Percentiles rank a stretch among this genome's conserved stretches.
These are phyloP conservation scores for Thumatha senex DNA, from an alignment of 2,888 invertebrate species.

Conservation along the genomic window DNA sequence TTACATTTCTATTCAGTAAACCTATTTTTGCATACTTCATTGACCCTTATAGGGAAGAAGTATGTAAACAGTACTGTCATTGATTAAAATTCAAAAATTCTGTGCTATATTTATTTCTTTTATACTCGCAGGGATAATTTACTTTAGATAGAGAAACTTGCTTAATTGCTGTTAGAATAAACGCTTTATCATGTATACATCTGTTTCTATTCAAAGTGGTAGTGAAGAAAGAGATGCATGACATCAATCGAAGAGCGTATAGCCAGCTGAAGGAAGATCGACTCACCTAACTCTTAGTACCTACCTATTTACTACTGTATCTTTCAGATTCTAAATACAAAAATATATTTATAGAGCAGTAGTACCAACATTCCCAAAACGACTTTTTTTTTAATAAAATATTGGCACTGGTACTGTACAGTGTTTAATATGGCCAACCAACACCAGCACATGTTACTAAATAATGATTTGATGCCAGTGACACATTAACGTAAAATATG, in stretches of 20 bases:
- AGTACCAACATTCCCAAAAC: conserved; percentile 25
- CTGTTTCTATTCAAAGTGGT: background rate
- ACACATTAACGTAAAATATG: conserved; percentile 22
- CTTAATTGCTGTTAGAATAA: too few species aligned
- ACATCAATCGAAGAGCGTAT: background rate
- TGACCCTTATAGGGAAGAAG: too few species aligned
- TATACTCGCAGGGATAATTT: too few species aligned
- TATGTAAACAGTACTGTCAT: too few species aligned
- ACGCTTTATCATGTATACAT: background rate
- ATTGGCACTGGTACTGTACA: conserved; percentile 23
- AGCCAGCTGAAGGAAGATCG: too few species aligned
- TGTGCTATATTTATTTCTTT: too few species aligned
- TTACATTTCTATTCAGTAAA: too few species aligned
- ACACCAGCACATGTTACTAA: conserved; percentile 18
- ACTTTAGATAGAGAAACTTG: too few species aligned
- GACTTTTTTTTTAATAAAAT: conserved; percentile 1
- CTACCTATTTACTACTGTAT: conserved; percentile 10
- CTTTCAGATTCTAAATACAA: conserved; percentile 17
- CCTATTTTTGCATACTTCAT: too few species aligned
- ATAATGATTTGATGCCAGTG: conserved; percentile 10
- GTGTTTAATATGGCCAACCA: conserved; percentile 4
- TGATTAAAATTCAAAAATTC: too few species aligned
- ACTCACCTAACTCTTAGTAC: background rate
- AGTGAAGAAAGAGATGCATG: background rate
- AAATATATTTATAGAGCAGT: conserved; percentile 23